Evolutionary conservation across 2,797 vertebrate genomes (phyloP).

Genomic region (Eulemur coronatus): DNA sequence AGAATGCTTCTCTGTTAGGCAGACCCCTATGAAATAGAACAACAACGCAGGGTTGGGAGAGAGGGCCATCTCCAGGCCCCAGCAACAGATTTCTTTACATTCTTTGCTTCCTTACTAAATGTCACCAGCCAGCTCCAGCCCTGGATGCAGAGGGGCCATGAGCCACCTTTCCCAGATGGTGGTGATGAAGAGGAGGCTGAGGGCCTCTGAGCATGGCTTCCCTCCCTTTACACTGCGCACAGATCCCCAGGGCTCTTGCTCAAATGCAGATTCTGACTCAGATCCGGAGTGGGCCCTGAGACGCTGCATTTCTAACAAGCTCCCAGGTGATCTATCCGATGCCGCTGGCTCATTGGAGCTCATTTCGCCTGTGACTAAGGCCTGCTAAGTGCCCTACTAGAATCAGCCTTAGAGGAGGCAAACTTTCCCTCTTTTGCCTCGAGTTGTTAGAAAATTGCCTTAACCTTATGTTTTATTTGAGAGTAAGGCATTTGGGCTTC

Average conservation of each 20-base stretch:
- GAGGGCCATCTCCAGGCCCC: background rate
- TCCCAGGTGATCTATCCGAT: background rate
- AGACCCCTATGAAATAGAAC: background rate
- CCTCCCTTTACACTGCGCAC: background rate
- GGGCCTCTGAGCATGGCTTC: accelerated
- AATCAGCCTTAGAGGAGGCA: background rate
- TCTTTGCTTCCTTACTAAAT: background rate
- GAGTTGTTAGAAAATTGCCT: constrained; percentile 32
- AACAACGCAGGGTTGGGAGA: background rate
- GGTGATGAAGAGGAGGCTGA: background rate
- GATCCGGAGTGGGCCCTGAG: background rate
- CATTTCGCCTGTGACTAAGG: background rate
- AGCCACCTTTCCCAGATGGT: background rate
- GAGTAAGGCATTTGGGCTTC: background rate
- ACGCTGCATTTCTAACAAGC: background rate
- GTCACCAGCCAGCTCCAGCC: background rate
- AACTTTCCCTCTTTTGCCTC: background rate
- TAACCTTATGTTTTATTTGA: constrained; percentile 24
- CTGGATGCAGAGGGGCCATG: background rate
- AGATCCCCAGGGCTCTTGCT: background rate
- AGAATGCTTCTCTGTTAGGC: background rate
- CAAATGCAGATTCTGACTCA: background rate
- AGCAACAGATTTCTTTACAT: background rate
- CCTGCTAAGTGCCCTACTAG: background rate
- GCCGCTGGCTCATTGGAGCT: background rate